These are phyloP conservation scores for Boulengerochromis microlepis DNA, from an alignment of 2,113 vertebrate genomes.

Conservation along the genomic window DNA sequence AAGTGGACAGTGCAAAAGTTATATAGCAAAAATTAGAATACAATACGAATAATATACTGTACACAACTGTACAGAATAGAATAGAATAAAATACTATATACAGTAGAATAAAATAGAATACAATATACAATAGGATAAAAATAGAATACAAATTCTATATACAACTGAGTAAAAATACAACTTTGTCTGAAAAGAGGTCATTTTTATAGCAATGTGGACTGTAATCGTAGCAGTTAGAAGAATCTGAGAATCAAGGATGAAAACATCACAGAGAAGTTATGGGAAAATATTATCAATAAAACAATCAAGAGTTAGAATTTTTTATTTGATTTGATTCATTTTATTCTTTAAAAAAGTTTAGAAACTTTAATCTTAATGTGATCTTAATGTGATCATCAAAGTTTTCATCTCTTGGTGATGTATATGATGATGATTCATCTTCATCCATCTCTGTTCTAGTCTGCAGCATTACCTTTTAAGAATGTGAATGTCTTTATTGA, in stretches of 20 bases:
- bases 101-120: not conserved
- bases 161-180: not conserved
- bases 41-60: fast-evolving
- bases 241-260: not conserved
- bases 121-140: not conserved
- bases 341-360: not conserved
- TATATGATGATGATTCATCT: fast-evolving
- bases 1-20: not conserved
- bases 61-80: not conserved
- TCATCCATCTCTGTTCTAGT: not conserved
- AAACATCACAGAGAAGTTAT: not conserved
- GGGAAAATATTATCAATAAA: not conserved
- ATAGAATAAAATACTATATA: not conserved
- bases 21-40: fast-evolving
- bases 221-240: fast-evolving
- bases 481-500: not conserved
- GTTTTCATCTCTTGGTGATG: not conserved
- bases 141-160: not conserved
- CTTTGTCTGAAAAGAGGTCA: not conserved
- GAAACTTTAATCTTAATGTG: not conserved
- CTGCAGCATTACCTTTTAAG: not conserved
- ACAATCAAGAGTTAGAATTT: not conserved
- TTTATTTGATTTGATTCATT: fast-evolving
- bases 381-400: not conserved
- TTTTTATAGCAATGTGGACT: fast-evolving